phyloP scores from a whole-genome alignment of 2,888 invertebrate species.

The Tolmerus cingulatus region DNA sequence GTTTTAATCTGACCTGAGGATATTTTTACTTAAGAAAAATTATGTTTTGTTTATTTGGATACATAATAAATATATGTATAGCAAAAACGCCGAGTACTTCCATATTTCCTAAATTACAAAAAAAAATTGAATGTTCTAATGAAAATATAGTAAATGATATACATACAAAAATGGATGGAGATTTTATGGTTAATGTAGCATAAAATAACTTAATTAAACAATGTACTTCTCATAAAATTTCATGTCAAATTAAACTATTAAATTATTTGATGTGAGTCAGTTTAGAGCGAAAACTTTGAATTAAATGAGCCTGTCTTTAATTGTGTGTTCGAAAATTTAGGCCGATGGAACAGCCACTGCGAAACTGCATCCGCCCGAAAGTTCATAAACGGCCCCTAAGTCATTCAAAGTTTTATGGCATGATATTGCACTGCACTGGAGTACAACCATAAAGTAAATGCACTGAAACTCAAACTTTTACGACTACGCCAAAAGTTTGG shows the following conservation, averaged over 20 bases:
- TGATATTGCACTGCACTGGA: slow-evolving; percentile 35
- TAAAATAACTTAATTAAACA: not conserved
- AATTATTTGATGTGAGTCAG: not conserved
- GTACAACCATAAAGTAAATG: slow-evolving; percentile 43
- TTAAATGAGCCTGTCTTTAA: not conserved
- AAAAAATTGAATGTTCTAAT: no score
- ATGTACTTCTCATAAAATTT: not conserved
- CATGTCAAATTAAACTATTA: not conserved
- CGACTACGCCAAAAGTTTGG: slow-evolving; percentile 25
- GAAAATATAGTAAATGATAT: no score
- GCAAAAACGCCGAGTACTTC: no score
- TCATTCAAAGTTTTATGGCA: slow-evolving; percentile 43
- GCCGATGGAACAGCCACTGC: slow-evolving; percentile 7
- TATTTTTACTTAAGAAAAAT: no score
- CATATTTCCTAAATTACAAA: no score
- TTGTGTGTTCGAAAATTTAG: not conserved
- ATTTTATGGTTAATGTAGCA: not conserved
- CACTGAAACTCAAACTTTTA: slow-evolving; percentile 43
- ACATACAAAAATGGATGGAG: no score
- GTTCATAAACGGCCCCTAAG: slow-evolving; percentile 41
- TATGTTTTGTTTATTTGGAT: no score
- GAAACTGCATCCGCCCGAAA: slow-evolving; percentile 14
- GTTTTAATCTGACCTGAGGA: no score
- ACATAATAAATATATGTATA: no score
- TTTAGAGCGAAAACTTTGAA: not conserved